Conservation (phyloP, 2,888 invertebrate species). For the Tiliacea aurago region DNA sequence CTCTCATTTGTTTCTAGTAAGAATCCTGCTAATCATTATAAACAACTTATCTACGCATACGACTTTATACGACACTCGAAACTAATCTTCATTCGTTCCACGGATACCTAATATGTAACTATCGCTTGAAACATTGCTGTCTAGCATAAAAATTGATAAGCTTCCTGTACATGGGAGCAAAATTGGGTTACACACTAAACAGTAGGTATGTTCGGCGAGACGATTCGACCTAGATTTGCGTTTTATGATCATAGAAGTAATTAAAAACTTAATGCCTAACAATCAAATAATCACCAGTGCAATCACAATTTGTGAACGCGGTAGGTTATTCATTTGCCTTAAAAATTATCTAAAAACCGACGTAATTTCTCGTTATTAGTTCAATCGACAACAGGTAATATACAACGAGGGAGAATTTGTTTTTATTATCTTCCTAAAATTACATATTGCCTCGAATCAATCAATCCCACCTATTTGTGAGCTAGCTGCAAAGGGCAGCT, state of each 20-base stretch:
- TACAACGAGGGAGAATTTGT: not conserved
- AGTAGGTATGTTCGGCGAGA: constrained; percentile 24
- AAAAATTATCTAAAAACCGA: not conserved
- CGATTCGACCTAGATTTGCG: constrained; percentile 49
- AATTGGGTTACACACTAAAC: constrained; percentile 37
- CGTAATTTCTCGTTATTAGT: not conserved
- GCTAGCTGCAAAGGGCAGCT: constrained; percentile 22
- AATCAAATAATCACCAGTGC: constrained; percentile 1
- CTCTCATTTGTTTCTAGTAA: constrained; percentile 44
- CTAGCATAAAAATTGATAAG: constrained; percentile 39
- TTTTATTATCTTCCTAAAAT: not conserved
- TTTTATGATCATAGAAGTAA: constrained; percentile 35
- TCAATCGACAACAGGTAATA: not conserved
- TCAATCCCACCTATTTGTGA: constrained; percentile 21
- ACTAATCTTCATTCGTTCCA: constrained; percentile 54
- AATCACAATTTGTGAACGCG: not conserved
- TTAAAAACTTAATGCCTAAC: constrained; percentile 5
- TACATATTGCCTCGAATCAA: not conserved
- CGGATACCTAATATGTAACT: constrained; percentile 17
- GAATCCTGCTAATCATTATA: constrained; percentile 34
- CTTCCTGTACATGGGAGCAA: constrained; percentile 39
- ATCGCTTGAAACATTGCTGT: constrained; percentile 38
- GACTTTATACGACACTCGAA: constrained; percentile 16
- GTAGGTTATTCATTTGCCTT: too few species aligned
- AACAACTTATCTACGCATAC: constrained; percentile 22